phyloP scores from a whole-genome alignment of 1,140 invertebrate species.

The Solenopsis invicta region DNA sequence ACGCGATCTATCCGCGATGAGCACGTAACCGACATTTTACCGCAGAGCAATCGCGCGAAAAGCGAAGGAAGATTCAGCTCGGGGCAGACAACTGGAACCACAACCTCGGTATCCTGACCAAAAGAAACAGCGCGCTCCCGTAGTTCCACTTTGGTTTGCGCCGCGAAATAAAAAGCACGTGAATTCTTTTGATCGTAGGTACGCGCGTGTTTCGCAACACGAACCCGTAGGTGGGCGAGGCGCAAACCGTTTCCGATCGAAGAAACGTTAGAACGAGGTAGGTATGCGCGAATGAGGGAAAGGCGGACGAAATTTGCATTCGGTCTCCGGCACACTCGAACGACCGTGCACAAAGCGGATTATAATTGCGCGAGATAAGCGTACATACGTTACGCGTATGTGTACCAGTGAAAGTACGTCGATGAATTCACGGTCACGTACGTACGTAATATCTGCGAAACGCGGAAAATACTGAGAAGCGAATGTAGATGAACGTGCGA shows the following conservation, averaged over 20 bases:
- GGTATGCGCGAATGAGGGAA: conserved; percentile 4
- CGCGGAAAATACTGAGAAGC: not conserved
- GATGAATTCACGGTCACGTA: conserved; percentile 3
- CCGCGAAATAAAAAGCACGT: conserved; percentile 25
- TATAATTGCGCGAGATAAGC: not conserved
- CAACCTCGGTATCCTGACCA: not conserved
- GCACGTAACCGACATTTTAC: conserved; percentile 28
- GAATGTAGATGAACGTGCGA: not conserved
- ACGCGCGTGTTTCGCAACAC: conserved; percentile 28
- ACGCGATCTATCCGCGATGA: not conserved
- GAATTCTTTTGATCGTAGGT: conserved; percentile 52
- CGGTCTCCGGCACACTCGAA: not conserved
- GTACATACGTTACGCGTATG: not conserved
- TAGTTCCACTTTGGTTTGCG: conserved; percentile 28
- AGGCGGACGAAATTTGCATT: conserved; percentile 54
- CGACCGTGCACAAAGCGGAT: not conserved
- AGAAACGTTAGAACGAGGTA: conserved; percentile 59
- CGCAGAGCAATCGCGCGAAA: not conserved
- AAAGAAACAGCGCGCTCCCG: conserved; percentile 22
- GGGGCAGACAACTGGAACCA: not conserved
- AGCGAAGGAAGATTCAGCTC: conserved; percentile 15
- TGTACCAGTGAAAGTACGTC: not conserved
- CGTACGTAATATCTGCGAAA: not conserved
- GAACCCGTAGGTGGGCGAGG: not conserved
- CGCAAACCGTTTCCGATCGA: conserved; percentile 67